Conservation (phyloP, 2,113 vertebrate species). For the Benitochromis conjunctus region DNA sequence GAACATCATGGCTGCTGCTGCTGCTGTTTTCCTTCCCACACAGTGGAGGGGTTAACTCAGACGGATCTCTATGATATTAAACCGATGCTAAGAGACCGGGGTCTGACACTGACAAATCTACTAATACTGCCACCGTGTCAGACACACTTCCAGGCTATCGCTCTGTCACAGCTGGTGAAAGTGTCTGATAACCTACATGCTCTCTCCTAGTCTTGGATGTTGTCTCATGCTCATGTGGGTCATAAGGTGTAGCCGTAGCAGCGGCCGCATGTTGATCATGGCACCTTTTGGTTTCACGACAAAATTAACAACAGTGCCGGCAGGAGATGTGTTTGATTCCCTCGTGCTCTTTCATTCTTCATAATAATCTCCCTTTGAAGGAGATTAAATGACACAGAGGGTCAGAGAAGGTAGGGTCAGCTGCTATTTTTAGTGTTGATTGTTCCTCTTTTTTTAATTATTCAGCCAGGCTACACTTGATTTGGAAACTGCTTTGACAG, state of each 20-base stretch:
- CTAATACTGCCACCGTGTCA: conserved; percentile 16
- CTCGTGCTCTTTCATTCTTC: not conserved
- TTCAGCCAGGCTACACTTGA: conserved; percentile 30
- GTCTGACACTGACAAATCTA: conserved; percentile 33
- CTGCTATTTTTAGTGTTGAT: conserved; percentile 50
- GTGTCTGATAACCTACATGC: conserved; percentile 28
- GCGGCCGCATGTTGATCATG: not conserved
- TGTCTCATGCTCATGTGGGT: conserved; percentile 1
- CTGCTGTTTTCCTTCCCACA: not conserved
- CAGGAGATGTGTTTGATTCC: not conserved
- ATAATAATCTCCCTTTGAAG: conserved; percentile 15
- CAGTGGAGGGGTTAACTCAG: not conserved
- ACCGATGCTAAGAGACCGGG: not conserved
- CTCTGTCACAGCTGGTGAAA: conserved; percentile 27
- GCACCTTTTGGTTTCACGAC: not conserved
- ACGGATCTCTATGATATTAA: conserved; percentile 9
- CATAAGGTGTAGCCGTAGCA: not conserved
- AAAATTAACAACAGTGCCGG: not conserved
- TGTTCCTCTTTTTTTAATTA: conserved; percentile 26
- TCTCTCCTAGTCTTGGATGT: not conserved
- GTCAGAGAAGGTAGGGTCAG: conserved; percentile 4
- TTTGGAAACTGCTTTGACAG: conserved; percentile 54
- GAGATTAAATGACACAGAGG: conserved; percentile 27
- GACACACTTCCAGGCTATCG: conserved; percentile 29
- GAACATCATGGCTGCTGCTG: conserved; percentile 2